These are phyloP conservation scores for Caerostris extrusa DNA, from an alignment of 1,140 invertebrate species.

Conservation along the genomic window DNA sequence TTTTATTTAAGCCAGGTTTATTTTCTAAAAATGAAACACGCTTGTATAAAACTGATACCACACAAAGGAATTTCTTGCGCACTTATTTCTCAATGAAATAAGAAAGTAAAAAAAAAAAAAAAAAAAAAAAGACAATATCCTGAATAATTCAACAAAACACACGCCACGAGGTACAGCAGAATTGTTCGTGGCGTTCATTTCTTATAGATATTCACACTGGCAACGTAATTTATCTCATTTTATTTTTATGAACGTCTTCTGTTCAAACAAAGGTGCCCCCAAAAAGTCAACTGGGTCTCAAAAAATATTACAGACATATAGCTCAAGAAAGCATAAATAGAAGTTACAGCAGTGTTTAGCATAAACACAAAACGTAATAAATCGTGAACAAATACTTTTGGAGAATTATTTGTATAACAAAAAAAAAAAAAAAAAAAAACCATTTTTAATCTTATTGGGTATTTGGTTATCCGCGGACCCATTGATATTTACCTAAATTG, in stretches of 20 bases:
- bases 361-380: not conserved
- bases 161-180: not conserved
- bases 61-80: not conserved
- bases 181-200: not conserved
- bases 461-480: not conserved
- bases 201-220: not conserved
- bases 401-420: not conserved
- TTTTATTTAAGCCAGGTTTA: not conserved
- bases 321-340: not conserved
- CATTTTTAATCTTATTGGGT: not conserved
- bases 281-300: not conserved
- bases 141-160: not conserved
- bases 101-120: not conserved
- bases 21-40: not conserved
- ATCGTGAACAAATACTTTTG: not conserved
- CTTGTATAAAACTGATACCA: not conserved
- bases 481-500: not conserved
- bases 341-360: not conserved
- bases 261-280: not conserved
- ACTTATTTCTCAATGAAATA: not conserved
- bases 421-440: not conserved
- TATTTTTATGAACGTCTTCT: not conserved
- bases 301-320: not conserved
- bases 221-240: not conserved
- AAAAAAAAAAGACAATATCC: not conserved